Base-by-base conservation (phyloP, 2,113 vertebrate genomes). In the Camelus bactrianus region DNA sequence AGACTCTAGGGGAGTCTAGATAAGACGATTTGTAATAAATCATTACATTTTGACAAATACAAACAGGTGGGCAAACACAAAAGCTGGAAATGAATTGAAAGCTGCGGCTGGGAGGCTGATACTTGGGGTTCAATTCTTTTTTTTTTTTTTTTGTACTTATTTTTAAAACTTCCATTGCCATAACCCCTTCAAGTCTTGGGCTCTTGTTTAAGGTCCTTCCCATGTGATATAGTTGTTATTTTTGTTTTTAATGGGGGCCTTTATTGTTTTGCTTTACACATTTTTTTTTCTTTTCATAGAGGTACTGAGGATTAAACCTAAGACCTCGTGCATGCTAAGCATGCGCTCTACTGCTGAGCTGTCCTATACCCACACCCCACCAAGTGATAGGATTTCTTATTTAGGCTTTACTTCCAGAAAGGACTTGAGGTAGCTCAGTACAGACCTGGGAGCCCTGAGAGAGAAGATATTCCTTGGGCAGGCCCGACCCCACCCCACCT, bases 151-250 rank as follows among this genome's bases (percentile, higher is more conserved):
- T 42, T 42, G 32, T 73, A 26, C 52, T 20, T 89, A 48, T 81
- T 46, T 90, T 67, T 62, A 77, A 79, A 89, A 2, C n/a, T 28
- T 58, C 46, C 73, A 85, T 32, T 87, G 54, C 42, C 58, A 69
- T 30, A 67, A 32, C 16, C 17, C 16, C 64, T 76, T 86, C 42
- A 82, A 48, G 26, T 92, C 70, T 70, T 9, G 16, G 56, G 11
- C 58, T 81, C 50, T 80, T 82, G 72, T 50, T 82, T 79, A 67
- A 88, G 97, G 48, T 56, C 60, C 8, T 92, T 80, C 20, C 26
- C 50, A 89, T 26, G 52, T 52, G 50, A 75, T 28, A 24, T 42
- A 42, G 38, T 42, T 42, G 38, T 42, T 42, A 42, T 42, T 42
- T 42, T 42, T 42, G 38, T 42, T 42, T 42, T 42, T 42, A 42